phyloP scores from a whole-genome alignment of 2,888 invertebrate genomes.

The Lacanobia oleracea region DNA sequence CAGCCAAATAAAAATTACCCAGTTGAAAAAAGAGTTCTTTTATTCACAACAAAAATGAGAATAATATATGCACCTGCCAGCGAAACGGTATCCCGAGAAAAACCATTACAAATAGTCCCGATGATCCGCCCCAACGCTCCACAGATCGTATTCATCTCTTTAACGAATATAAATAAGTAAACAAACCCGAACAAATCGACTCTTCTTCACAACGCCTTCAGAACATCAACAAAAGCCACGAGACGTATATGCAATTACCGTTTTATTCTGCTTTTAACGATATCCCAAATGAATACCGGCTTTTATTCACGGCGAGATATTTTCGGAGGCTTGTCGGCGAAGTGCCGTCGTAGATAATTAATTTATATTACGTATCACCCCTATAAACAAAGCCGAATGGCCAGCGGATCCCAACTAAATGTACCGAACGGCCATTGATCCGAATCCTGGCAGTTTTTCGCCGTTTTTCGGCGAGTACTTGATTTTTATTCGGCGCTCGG shows the following conservation, averaged over 20 bases:
- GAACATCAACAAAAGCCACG: conserved; percentile 56
- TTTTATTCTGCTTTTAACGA: conserved; percentile 65
- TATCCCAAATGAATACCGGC: conserved; percentile 64
- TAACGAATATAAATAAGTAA: conserved; percentile 32
- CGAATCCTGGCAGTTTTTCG: conserved; percentile 18
- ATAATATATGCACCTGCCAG: not conserved
- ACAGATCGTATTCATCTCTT: conserved; percentile 20
- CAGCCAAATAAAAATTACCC: no score
- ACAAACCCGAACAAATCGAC: conserved; percentile 8
- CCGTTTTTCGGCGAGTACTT: conserved; percentile 30
- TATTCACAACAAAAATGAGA: not conserved
- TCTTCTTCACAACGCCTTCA: conserved; percentile 12
- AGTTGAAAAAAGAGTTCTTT: not conserved
- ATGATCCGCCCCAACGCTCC: not conserved
- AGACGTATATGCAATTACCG: conserved; percentile 55
- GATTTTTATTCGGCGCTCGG: conserved; percentile 54
- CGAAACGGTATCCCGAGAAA: not conserved
- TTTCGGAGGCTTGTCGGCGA: conserved; percentile 51
- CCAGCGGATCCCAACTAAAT: conserved; percentile 52
- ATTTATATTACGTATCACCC: conserved; percentile 71
- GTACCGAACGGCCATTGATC: conserved; percentile 46
- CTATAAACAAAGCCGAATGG: conserved; percentile 71
- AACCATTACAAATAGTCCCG: not conserved
- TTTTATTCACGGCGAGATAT: conserved; percentile 64
- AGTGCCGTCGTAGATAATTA: conserved; percentile 69